Conservation (phyloP, 1,140 invertebrate species). For the Pogonus chalceus region DNA sequence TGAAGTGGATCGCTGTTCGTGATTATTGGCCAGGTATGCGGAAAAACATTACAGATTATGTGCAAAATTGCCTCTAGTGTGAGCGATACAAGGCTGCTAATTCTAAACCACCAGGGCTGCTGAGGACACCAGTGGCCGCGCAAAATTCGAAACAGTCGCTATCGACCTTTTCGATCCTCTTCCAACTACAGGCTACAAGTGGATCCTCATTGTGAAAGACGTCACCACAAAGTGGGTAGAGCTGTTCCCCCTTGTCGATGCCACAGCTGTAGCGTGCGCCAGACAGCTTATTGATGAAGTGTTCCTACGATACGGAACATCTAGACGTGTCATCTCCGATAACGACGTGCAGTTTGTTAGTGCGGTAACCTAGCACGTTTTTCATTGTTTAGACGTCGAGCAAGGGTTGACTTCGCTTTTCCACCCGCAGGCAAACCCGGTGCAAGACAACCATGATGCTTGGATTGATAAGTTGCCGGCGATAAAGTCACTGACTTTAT, state of each 20-base stretch:
- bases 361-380: too few species aligned
- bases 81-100: not conserved
- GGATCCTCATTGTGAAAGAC: constrained; percentile 19
- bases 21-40: not conserved
- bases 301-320: constrained; percentile 17
- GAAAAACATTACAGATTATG: not conserved
- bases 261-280: constrained; percentile 20
- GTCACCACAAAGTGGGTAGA: constrained; percentile 19
- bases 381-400: too few species aligned
- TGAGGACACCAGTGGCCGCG: too few species aligned
- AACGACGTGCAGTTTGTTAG: constrained; percentile 21
- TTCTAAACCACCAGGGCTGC: too few species aligned
- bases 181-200: constrained; percentile 4
- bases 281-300: constrained; percentile 16
- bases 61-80: not conserved
- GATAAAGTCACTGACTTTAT: too few species aligned
- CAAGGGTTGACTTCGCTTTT: too few species aligned
- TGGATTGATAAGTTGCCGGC: too few species aligned
- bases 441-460: too few species aligned
- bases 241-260: constrained; percentile 17
- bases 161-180: constrained; percentile 24
- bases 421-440: too few species aligned
- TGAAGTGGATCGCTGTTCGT: not conserved
- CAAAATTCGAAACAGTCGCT: constrained; percentile 28
- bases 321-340: constrained; percentile 19